Conservation (phyloP, 2,797 vertebrate genomes). For the Enteromius treurensis region DNA sequence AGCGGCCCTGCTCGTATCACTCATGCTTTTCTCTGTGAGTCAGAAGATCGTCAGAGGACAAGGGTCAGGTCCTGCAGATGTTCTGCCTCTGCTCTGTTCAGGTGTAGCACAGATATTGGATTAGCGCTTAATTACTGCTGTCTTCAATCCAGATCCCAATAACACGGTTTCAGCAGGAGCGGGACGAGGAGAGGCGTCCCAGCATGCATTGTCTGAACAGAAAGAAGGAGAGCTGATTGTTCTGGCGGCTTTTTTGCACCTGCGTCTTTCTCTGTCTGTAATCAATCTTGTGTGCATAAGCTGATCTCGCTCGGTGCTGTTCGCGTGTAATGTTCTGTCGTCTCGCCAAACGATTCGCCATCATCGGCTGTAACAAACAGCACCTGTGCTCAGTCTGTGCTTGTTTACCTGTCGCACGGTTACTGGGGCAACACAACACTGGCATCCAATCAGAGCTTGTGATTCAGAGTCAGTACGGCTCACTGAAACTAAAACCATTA, state of each 20-base stretch:
- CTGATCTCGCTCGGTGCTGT: slow-evolving; percentile 12
- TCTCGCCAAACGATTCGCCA: background rate
- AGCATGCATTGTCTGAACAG: slow-evolving; percentile 22
- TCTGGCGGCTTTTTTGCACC: slow-evolving; percentile 28
- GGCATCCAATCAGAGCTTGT: background rate
- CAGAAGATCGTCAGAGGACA: no score
- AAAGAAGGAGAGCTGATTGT: slow-evolving; percentile 29
- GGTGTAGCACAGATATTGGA: slow-evolving; percentile 25
- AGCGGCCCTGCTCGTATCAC: no score
- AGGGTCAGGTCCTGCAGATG: background rate
- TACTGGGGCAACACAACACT: slow-evolving; percentile 1
- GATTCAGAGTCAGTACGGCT: background rate
- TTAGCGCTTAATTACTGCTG: slow-evolving; percentile 24
- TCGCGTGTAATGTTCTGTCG: slow-evolving; percentile 21
- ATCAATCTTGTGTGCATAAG: slow-evolving; percentile 36
- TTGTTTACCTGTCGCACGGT: slow-evolving; percentile 23
- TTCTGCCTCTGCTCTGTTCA: slow-evolving; percentile 1
- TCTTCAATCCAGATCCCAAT: slow-evolving; percentile 21
- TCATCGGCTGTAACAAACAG: slow-evolving; percentile 6
- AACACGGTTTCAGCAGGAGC: slow-evolving; percentile 1
- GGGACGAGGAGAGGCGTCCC: background rate
- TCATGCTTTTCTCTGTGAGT: no score
- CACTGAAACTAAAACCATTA: background rate
- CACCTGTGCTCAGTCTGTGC: slow-evolving; percentile 43
- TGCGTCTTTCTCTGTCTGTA: slow-evolving; percentile 42